Evolutionary conservation across 2,113 vertebrate species (phyloP).

Genomic region (Myrmecophaga tridactyla): DNA sequence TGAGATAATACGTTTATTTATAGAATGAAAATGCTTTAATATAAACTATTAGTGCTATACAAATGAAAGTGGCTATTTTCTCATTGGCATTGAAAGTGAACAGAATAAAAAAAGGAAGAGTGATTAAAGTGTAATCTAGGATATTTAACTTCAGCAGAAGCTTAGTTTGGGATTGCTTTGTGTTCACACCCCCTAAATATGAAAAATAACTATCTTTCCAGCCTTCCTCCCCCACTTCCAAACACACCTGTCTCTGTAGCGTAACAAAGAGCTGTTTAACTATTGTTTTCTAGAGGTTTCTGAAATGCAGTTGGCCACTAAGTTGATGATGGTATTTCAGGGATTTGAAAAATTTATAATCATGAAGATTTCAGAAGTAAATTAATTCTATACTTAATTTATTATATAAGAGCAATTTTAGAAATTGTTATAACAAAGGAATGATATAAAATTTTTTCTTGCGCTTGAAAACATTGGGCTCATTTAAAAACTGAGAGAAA

Average conservation of each 20-base stretch:
- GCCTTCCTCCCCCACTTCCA: neutral
- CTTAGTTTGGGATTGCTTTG: neutral
- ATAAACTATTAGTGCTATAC: neutral
- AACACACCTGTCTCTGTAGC: conserved; percentile 25
- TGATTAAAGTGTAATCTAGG: neutral
- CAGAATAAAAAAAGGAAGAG: neutral
- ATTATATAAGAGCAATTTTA: conserved; percentile 24
- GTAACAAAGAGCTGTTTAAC: conserved; percentile 53
- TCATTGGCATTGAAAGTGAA: neutral
- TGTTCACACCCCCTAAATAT: neutral
- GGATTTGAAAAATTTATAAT: conserved; percentile 61
- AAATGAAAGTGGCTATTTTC: neutral
- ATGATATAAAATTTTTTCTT: conserved; percentile 27
- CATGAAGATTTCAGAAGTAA: conserved; percentile 14
- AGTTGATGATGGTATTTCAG: conserved; percentile 53
- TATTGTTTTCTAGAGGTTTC: conserved; percentile 41
- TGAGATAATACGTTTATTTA: neutral
- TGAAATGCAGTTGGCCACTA: conserved; percentile 34
- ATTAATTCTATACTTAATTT: conserved; percentile 35
- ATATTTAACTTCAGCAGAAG: neutral
- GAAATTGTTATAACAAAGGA: conserved; percentile 34
- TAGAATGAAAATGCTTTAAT: neutral
- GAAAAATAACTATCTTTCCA: conserved; percentile 22
- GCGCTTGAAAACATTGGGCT: conserved; percentile 13
- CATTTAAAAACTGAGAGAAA: conserved; percentile 40